phyloP scores from a whole-genome alignment of 2,888 invertebrate species.

The Liposcelis brunnea region DNA sequence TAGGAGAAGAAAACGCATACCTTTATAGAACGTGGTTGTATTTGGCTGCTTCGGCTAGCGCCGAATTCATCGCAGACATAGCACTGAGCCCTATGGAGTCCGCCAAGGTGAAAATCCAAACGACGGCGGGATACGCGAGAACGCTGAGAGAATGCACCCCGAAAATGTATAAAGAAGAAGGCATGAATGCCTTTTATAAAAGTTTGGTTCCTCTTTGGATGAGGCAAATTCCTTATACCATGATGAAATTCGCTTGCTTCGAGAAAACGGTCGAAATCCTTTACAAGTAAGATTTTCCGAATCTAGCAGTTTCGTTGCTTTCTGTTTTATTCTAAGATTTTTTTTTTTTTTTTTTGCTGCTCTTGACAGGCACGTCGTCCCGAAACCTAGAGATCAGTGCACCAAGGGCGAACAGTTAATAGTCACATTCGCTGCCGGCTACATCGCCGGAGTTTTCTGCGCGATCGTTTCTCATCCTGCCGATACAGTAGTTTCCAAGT shows the following conservation, averaged over 20 bases:
- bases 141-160: constrained; percentile 81
- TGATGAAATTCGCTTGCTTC: constrained; percentile 99
- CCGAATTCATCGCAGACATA: constrained; percentile 99
- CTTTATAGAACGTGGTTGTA: constrained; percentile 75
- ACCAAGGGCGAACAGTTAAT: constrained; percentile 81
- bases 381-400: constrained; percentile 84
- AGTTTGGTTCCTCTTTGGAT: constrained; percentile 92
- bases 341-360: constrained; percentile 3
- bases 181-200: constrained; percentile 84
- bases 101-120: constrained; percentile 90
- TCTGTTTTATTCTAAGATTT: background rate
- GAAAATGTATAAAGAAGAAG: constrained; percentile 78
- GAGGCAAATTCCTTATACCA: constrained; percentile 97
- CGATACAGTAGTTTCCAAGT: constrained; percentile 90
- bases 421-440: constrained; percentile 82
- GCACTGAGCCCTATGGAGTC: constrained; percentile 94
- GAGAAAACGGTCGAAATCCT: constrained; percentile 88
- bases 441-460: constrained; percentile 98
- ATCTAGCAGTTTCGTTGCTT: background rate
- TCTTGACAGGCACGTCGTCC: constrained; percentile 50
- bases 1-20: constrained; percentile 87
- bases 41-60: constrained; percentile 83
- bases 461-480: constrained; percentile 98
- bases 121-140: constrained; percentile 79
- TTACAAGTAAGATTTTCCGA: constrained; percentile 42